Evolutionary conservation across 1,140 invertebrate species (phyloP), one percentile per base, ranked within the genome.

Genomic region (Aphelenchoides fujianensis): DNA sequence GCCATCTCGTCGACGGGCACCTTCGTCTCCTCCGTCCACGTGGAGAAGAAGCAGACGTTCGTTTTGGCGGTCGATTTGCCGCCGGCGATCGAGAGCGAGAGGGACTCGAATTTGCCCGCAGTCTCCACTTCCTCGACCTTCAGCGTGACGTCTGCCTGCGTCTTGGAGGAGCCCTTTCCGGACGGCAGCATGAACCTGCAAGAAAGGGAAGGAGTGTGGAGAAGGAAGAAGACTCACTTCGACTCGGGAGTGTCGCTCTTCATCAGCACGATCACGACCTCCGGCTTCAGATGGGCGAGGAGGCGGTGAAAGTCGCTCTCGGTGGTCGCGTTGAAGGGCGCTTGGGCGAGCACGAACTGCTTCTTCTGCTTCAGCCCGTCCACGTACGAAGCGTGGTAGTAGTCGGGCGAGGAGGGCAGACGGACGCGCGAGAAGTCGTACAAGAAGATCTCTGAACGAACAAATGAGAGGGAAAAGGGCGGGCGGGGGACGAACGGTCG

Each of bases 1-100:
- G 53, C 23, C 7, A 69, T 69, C 27, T 69, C 68, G 16, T 69
- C 54, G 41, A 48, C 41, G 7, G 68, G 68, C 27, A 69, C 55
- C 41, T 69, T 69, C 7, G 19, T 62, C 16, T 69, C 68, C 19
- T 69, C 68, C 53, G 34, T 69, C 68, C 68, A 69, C 0, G 59
- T 48, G 7, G 61, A 68, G 27, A 69, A 30, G 28, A 66, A 28
- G 41, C 53, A 69, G 27, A 69, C 19, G n/a, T 35, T 32, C 28
- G 23, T n/a, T 27, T 69, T 68, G 0, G 31, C 32, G 0, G 41
- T 16, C 1, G 61, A 30, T 12, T 69, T 69, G 2, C 54, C 54
- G 27, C 2, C 27, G 1, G 68, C 27, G 52, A 69, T 66, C 27
- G 53, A 64, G 16, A 69, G 19, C 7, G 19, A n/a, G 2, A 63